Evolutionary conservation across 2,113 vertebrate genomes (phyloP), one percentile per base, ranked within the genome.

Genomic region (Marmota monax): DNA sequence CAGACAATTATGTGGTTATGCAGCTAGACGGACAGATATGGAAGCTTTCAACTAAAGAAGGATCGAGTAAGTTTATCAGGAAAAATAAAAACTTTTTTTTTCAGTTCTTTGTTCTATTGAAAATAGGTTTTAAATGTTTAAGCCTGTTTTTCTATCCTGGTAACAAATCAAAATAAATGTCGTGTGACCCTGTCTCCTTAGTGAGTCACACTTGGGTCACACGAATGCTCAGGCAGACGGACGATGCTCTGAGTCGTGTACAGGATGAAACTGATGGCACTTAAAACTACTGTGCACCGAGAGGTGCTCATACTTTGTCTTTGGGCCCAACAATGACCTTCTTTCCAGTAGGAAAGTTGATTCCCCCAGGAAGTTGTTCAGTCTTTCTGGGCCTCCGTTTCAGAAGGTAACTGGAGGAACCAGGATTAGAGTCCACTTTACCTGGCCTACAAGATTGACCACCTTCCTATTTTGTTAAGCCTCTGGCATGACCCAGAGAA

Each of bases 121-220:
- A 94, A 72, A 74, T 11, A 25, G 18, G 45, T 70, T 63, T 74
- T 37, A 86, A 82, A 76, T 89, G 13, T n/a, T 58, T n/a, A 67
- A 85, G 9, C 9, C 67, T 90, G 17, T 48, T 45, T 84, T 88
- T 69, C 69, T 74, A 51, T 74, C 34, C 37, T 84, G 65, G 13
- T 45, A 67, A 85, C n/a, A 6, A 83, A 86, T 61, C 53, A 72
- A 82, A 84, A 74, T 69, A 72, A 58, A 39, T 32, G 61, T 86
- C 7, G 42, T 45, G 7, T 45, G 42, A 45, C 42, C 42, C 42
- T 45, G 42, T 45, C 42, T 45, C 42, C 42, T 45, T 45, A 45
- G 42, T 45, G 42, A 45, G 42, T 45, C 42, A 45, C 42, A 45
- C 42, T 45, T 45, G 45, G 14, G 13, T 42, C 78, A 53, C 23